Evolutionary conservation across 2,888 invertebrate species (phyloP).

Genomic region (Cataglyphis livida): DNA sequence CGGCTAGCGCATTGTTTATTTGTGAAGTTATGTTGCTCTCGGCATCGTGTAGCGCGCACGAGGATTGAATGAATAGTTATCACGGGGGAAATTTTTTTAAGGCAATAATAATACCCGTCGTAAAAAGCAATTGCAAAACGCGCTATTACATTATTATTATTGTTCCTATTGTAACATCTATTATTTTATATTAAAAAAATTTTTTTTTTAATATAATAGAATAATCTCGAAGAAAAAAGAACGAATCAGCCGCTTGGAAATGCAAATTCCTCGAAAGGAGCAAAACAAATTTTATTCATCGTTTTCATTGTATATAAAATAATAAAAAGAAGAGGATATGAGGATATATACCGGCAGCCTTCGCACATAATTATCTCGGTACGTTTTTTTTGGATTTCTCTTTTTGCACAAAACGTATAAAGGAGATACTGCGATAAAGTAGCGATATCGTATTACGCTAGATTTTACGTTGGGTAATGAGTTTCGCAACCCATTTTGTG

Average conservation of each 20-base stretch:
- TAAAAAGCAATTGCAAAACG: constrained; percentile 14
- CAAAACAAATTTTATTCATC: neutral
- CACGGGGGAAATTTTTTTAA: constrained; percentile 32
- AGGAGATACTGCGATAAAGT: constrained; percentile 3
- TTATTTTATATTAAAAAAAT: neutral
- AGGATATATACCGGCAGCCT: neutral
- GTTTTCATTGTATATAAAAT: neutral
- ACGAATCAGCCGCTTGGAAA: neutral
- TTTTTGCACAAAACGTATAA: constrained; percentile 5
- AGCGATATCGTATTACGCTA: neutral
- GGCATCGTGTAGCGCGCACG: neutral
- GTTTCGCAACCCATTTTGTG: constrained; percentile 19
- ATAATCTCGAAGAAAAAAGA: neutral
- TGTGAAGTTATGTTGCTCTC: constrained; percentile 5
- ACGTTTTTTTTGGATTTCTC: neutral
- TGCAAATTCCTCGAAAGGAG: neutral
- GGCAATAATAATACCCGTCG: constrained; percentile 6
- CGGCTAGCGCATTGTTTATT: constrained; percentile 37
- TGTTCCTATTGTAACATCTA: constrained; percentile 26
- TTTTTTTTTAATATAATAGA: neutral
- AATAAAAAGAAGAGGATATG: neutral
- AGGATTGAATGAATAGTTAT: constrained; percentile 17
- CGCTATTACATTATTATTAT: constrained; percentile 22
- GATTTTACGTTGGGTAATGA: constrained; percentile 23
- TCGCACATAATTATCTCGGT: neutral